Evolutionary conservation across 2,888 invertebrate genomes (phyloP), one percentile per base, ranked within the genome.

Genomic region (Agrochola lota): DNA sequence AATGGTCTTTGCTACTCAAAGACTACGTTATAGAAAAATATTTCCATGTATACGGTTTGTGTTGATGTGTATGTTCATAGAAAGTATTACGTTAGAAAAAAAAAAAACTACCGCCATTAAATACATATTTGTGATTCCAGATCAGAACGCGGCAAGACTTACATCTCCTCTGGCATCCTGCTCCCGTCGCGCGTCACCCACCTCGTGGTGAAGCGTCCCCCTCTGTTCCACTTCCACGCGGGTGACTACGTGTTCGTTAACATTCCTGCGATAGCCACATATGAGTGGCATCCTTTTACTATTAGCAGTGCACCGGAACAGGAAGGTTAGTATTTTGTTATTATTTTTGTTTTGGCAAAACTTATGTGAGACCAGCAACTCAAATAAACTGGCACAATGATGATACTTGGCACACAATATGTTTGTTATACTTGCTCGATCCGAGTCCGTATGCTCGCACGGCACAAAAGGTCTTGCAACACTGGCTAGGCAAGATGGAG

Each of bases 231-330:
- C 91, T 99, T 98, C 94, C 98, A 98, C 91, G 99, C 99, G 0
- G 99, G 99, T 0, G 99, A 99, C 95, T 99, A 99, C 92, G 98
- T 99, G 59, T 99, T 99, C 91, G 98, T 99, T 0, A 99, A 99
- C 91, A 98, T 99, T 73, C 99, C 99, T 0, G 98, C 98, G 11
- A 99, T 99, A 80, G 99, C 99, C 0, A 97, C 98, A 77, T 99
- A 99, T 91, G 99, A 99, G 95, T 99, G 99, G 99, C 99, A 99
- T 97, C 99, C 99, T 0, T 99, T 99, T 91, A 99, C 99, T 1
- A 98, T 99, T 86, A 99, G 99, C 96, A 99, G 99, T 90, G 99
- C 99, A 12, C 99, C 99, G 0, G 99, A 99, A 93, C 98, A 99
- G 92, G 98, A 98, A 97, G 98, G 98, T 98, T 4, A 2, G 26